phyloP scores from a whole-genome alignment of 2,888 invertebrate genomes.

The Macrosiphum euphorbiae region DNA sequence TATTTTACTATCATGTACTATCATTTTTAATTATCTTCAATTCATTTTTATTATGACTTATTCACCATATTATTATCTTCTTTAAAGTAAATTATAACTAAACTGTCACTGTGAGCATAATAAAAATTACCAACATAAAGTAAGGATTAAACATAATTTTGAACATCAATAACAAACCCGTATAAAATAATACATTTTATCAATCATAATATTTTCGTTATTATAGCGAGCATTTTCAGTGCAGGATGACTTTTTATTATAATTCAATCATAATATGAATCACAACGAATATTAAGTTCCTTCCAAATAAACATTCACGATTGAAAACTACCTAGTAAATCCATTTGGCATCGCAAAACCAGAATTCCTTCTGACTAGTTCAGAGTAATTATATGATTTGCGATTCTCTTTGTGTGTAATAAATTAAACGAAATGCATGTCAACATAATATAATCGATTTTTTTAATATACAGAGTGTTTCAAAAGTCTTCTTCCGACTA shows the following conservation, averaged over 20 bases:
- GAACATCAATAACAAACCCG: not conserved
- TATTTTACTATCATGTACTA: not conserved
- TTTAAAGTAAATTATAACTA: not conserved
- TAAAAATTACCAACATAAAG: not conserved
- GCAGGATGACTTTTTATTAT: not conserved
- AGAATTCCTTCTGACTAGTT: not conserved
- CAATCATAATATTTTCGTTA: not conserved
- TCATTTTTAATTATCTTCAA: not conserved
- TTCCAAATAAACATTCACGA: no score
- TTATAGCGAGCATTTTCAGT: not conserved
- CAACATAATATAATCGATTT: not conserved
- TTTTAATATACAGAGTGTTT: no score
- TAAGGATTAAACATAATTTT: not conserved
- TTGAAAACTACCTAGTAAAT: not conserved
- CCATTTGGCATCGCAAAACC: not conserved
- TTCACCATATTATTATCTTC: not conserved
- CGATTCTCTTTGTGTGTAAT: not conserved
- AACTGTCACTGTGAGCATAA: not conserved
- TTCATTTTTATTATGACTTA: not conserved
- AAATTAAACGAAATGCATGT: not conserved
- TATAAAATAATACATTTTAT: not conserved
- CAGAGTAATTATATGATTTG: not conserved
- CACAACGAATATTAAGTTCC: no score
- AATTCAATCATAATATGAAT: not conserved
- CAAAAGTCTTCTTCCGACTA: no score